Conservation (phyloP, 1,140 invertebrate species). For the Saccostrea cuccullata region DNA sequence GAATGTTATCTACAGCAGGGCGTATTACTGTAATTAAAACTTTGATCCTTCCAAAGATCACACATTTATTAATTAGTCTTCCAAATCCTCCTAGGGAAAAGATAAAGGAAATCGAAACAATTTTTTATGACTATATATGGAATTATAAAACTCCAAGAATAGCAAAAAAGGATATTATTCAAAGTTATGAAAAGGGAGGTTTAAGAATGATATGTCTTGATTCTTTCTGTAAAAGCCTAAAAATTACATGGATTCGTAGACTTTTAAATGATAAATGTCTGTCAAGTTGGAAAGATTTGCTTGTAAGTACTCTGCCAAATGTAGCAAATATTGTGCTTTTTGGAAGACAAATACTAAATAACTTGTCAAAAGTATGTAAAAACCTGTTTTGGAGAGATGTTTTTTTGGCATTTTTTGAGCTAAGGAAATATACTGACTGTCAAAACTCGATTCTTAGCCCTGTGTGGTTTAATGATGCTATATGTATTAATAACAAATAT, state of each 20-base stretch:
- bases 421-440: background rate
- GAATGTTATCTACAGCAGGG: conserved; percentile 19
- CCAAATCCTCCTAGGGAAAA: background rate
- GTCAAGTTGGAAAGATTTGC: too few relatives aligned
- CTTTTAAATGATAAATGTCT: too few relatives aligned
- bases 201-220: conserved; percentile 11
- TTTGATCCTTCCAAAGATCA: background rate
- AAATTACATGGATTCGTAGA: background rate
- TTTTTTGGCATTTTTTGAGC: background rate
- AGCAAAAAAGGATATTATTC: background rate
- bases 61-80: background rate
- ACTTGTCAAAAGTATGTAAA: background rate
- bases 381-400: too few relatives aligned
- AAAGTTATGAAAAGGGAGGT: background rate
- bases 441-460: background rate
- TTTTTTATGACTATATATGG: too few relatives aligned
- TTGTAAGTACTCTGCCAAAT: background rate
- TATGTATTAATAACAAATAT: background rate
- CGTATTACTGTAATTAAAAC: conserved; percentile 11
- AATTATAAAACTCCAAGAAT: background rate
- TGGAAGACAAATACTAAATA: background rate
- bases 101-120: background rate
- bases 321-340: background rate
- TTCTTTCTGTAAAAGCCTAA: background rate
- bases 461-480: background rate